Evolutionary conservation across 1,140 invertebrate genomes (phyloP), one percentile per base, ranked within the genome.

Genomic region (Prorops nasuta): DNA sequence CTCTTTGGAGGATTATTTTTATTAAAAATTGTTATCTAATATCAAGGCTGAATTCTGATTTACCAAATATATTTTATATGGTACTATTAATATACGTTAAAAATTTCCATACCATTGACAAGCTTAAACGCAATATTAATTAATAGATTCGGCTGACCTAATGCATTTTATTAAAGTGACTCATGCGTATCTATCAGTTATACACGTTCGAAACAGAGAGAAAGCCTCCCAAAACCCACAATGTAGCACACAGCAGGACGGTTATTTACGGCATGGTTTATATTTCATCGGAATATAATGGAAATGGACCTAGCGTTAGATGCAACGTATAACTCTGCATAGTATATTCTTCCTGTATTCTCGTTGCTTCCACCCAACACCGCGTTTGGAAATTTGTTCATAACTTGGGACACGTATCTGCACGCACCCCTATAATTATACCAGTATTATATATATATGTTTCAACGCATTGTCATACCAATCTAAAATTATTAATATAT

Each of bases 241-340:
- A n/a, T n/a, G n/a, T n/a, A n/a, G n/a, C n/a, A n/a, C n/a, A n/a
- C n/a, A n/a, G n/a, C 63, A 60, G 62, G 57, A 57, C 60, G 54
- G 62, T 63, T 64, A 64, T 64, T 64, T 63, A 64, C 60, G 51
- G 42, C 43, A 44, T 34, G 57, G 54, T 60, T 56, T 64, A 60
- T 64, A 64, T 64, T 63, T 63, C 57, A 63, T 62, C 57, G 57
- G 52, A 54, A 60, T 59, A 64, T 64, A 64, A 64, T 64, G 57
- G 62, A 59, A 63, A 63, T 64, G 51, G 51, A 63, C 47, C 46
- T 48, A 16, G 42, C 39, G 56, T 51, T 61, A 62, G 53, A 43
- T 40, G 38, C 42, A 56, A 56, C 53, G 47, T 46, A 58, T 49
- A 59, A 46, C 47, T 40, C 28, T n/a, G 14, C 28, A 12, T 20